Evolutionary conservation across 2,113 vertebrate species (phyloP).

Genomic region (Tricholaema leucomelas): DNA sequence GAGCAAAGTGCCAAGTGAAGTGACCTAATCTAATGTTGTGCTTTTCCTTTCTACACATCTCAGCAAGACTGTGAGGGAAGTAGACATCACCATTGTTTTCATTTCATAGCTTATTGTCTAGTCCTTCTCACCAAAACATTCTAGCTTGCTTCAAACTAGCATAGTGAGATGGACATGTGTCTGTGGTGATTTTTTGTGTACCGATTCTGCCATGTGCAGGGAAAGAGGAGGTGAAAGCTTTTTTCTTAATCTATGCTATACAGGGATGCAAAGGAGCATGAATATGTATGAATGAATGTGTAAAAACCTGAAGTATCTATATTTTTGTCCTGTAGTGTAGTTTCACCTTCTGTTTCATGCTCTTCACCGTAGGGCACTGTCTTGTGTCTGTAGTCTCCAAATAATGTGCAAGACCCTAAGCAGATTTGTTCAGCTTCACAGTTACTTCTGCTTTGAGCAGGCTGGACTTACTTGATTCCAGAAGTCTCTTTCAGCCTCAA

Average conservation of each 20-base stretch:
- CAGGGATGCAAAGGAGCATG: background rate
- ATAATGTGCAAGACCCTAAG: background rate
- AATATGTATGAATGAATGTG: background rate
- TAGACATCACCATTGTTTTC: too few species aligned
- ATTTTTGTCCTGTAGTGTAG: background rate
- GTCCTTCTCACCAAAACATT: too few species aligned
- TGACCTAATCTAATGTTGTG: too few species aligned
- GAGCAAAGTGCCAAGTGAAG: too few species aligned
- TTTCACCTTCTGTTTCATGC: background rate
- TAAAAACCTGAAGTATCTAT: background rate
- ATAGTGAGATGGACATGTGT: background rate
- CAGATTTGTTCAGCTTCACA: background rate
- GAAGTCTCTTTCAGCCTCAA: background rate
- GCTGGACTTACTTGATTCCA: background rate
- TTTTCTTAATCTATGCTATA: background rate
- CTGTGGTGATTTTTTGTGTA: background rate
- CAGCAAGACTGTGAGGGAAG: too few species aligned
- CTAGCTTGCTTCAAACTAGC: too few species aligned
- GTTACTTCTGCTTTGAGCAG: background rate
- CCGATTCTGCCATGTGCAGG: background rate
- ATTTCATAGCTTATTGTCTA: too few species aligned
- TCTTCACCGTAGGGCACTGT: background rate
- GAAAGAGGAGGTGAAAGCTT: background rate
- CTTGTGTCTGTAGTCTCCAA: background rate
- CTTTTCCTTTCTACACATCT: too few species aligned